phyloP scores from a whole-genome alignment of 2,113 vertebrate species.

The Pterophyllum scalare region DNA sequence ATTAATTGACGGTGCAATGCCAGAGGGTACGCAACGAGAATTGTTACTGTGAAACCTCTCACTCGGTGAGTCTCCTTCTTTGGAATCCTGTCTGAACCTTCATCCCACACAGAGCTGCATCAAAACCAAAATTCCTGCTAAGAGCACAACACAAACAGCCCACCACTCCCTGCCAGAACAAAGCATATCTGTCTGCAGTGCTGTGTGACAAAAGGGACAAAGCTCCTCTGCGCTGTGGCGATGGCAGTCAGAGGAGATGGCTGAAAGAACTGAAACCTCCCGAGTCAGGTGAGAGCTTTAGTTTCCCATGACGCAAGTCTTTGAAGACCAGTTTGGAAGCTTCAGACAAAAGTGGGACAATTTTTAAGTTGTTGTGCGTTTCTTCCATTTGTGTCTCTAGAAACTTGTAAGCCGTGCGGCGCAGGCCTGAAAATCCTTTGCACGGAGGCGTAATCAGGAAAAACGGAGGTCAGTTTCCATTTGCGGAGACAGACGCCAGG shows the following conservation, averaged over 20 bases:
- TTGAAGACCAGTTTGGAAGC: conserved; percentile 30
- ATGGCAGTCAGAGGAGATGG: conserved; percentile 24
- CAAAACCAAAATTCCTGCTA: conserved; percentile 20
- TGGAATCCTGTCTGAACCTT: conserved; percentile 27
- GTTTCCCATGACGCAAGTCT: conserved; percentile 52
- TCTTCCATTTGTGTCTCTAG: neutral
- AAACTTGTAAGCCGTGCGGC: fast-evolving
- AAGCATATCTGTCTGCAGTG: conserved; percentile 48
- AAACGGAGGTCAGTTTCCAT: neutral
- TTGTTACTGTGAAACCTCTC: conserved; percentile 22
- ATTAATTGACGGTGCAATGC: conserved; percentile 60
- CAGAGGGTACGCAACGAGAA: conserved; percentile 3
- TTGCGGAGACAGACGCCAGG: conserved; percentile 5
- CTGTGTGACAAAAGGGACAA: conserved; percentile 48
- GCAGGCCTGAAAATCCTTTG: neutral
- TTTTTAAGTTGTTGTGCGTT: neutral
- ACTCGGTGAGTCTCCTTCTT: neutral
- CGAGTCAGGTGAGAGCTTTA: conserved; percentile 30
- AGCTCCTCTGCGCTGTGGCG: conserved; percentile 28
- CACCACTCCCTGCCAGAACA: conserved; percentile 63
- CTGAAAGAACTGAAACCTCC: conserved; percentile 48
- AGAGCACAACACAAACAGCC: conserved; percentile 47
- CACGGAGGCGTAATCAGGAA: neutral
- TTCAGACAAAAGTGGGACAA: conserved; percentile 11
- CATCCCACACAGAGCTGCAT: conserved; percentile 35